These are phyloP conservation scores for Piaya cayana DNA, from an alignment of 2,113 vertebrate species.

Conservation along the genomic window DNA sequence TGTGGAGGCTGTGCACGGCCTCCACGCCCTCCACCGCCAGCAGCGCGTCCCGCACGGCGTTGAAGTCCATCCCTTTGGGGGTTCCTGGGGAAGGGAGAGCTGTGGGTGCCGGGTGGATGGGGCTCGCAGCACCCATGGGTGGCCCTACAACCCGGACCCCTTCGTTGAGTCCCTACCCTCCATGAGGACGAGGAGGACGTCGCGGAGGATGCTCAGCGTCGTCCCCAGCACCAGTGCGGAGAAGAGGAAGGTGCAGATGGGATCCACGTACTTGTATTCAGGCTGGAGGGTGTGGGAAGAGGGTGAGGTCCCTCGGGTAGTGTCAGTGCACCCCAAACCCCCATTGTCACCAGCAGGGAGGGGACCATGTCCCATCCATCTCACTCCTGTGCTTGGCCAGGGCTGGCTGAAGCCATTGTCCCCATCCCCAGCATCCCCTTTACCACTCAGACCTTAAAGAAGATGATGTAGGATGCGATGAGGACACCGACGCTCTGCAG, in stretches of 20 bases:
- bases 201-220: conserved; percentile 83
- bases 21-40: conserved; percentile 81
- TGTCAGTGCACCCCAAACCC: background rate
- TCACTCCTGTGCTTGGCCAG: background rate
- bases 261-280: conserved; percentile 87
- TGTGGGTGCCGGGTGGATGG: accelerated
- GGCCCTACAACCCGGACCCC: accelerated
- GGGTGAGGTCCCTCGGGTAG: accelerated
- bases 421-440: background rate
- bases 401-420: background rate
- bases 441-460: conserved; percentile 80
- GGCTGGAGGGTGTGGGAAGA: conserved; percentile 72
- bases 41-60: conserved; percentile 76
- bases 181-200: conserved; percentile 88
- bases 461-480: conserved; percentile 84
- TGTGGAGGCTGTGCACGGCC: conserved; percentile 84
- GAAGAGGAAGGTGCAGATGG: conserved; percentile 92
- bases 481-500: conserved; percentile 88
- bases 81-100: background rate
- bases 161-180: conserved; percentile 75
- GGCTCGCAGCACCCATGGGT: accelerated
- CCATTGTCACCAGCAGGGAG: accelerated
- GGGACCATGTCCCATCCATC: accelerated
- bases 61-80: conserved; percentile 78
- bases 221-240: conserved; percentile 87